Percentiles rank a stretch among this genome's conserved stretches.
These are phyloP conservation scores for Pterostichus niger DNA, from an alignment of 2,888 invertebrate genomes.

Conservation along the genomic window DNA sequence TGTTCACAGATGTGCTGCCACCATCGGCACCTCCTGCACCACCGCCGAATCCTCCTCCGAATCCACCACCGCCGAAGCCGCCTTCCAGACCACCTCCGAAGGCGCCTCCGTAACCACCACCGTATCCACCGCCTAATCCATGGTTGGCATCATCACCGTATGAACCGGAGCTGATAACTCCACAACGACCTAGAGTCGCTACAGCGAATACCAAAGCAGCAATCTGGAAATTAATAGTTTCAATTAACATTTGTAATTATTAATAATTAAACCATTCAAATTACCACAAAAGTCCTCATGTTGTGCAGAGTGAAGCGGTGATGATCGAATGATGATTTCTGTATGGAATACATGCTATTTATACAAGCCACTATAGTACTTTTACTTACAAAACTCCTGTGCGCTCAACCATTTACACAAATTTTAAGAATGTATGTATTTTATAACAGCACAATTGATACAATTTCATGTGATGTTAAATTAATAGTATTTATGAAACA, in stretches of 20 bases:
- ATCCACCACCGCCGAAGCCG: background rate
- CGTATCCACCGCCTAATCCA: too few species aligned
- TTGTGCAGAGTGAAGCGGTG: constrained; percentile 27
- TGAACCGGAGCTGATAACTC: too few species aligned
- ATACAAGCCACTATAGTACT: constrained; percentile 1
- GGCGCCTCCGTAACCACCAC: background rate
- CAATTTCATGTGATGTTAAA: too few species aligned
- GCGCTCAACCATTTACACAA: background rate
- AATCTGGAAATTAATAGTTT: constrained; percentile 62
- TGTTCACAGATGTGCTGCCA: constrained; percentile 43
- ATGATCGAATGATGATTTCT: constrained; percentile 55
- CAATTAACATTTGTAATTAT: too few species aligned
- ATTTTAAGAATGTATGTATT: background rate
- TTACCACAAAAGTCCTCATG: constrained; percentile 11
- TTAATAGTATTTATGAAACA: too few species aligned
- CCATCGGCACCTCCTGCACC: background rate
- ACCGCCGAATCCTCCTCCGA: constrained; percentile 28
- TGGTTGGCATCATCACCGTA: too few species aligned
- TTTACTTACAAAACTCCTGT: background rate
- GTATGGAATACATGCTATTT: background rate
- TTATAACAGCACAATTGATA: too few species aligned
- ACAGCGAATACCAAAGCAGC: too few species aligned
- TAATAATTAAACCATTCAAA: background rate
- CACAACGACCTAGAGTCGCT: too few species aligned
- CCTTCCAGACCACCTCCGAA: constrained; percentile 29